phyloP scores from a whole-genome alignment of 2,888 invertebrate genomes.

The Penaeus monodon region DNA sequence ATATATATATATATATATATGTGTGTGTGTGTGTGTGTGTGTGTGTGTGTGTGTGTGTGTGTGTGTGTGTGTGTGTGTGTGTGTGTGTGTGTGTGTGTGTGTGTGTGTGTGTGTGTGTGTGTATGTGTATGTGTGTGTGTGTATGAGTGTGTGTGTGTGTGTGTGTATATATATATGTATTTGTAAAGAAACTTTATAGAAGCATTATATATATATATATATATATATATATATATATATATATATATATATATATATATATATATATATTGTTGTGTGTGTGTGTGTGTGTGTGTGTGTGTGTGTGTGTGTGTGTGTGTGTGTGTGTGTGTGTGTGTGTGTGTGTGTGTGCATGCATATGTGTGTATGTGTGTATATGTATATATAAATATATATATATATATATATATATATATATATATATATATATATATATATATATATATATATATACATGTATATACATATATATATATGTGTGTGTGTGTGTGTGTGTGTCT shows the following conservation, averaged over 20 bases:
- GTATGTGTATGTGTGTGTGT: too few relatives aligned
- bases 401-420: constrained; percentile 24
- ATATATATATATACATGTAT: constrained; percentile 28
- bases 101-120: too few relatives aligned
- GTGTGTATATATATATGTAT: constrained; percentile 6
- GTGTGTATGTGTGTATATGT: neutral
- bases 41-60: too few relatives aligned
- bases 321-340: too few relatives aligned
- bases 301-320: too few relatives aligned
- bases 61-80: too few relatives aligned
- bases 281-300: too few relatives aligned
- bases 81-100: too few relatives aligned
- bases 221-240: constrained; percentile 23
- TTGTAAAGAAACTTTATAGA: too few relatives aligned
- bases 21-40: neutral
- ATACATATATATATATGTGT: constrained; percentile 22
- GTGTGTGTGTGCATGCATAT: too few relatives aligned
- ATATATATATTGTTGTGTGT: neutral
- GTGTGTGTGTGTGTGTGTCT: neutral
- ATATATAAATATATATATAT: neutral
- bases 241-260: constrained; percentile 1
- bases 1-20: constrained; percentile 21
- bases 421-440: constrained; percentile 27
- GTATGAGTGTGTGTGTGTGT: too few relatives aligned
- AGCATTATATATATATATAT: neutral